These are phyloP conservation scores for Chaetops frenatus DNA, from an alignment of 2,113 vertebrate genomes.

Conservation along the genomic window DNA sequence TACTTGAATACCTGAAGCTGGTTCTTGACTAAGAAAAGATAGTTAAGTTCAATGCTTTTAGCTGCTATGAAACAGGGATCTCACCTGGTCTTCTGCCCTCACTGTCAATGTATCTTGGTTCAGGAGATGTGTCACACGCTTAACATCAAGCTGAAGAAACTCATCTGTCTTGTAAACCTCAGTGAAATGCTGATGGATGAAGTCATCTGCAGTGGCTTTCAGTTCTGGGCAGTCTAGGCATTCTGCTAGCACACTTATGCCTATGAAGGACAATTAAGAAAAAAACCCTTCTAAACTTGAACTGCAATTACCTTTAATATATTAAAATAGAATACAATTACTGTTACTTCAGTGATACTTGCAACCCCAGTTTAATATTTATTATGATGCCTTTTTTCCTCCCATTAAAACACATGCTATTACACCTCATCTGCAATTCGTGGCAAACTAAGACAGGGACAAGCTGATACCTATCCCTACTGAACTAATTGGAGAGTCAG, in stretches of 20 bases:
- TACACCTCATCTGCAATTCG: background rate
- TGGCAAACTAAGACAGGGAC: background rate
- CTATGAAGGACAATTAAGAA: constrained; percentile 49
- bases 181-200: constrained; percentile 89
- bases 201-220: constrained; percentile 85
- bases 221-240: constrained; percentile 86
- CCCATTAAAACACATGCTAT: background rate
- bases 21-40: background rate
- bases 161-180: constrained; percentile 89
- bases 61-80: background rate
- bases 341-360: background rate
- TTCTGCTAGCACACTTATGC: constrained; percentile 86
- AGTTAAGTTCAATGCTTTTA: background rate
- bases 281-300: background rate
- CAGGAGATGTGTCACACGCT: constrained; percentile 84
- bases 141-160: constrained; percentile 86
- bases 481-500: background rate
- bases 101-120: constrained; percentile 86
- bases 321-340: background rate
- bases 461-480: background rate
- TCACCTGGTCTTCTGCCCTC: constrained; percentile 86
- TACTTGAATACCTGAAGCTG: background rate
- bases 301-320: background rate
- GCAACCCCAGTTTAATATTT: background rate
- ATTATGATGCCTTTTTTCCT: background rate